Evolutionary conservation across 2,797 vertebrate genomes (phyloP).

Genomic region (Pagetopsis macropterus): DNA sequence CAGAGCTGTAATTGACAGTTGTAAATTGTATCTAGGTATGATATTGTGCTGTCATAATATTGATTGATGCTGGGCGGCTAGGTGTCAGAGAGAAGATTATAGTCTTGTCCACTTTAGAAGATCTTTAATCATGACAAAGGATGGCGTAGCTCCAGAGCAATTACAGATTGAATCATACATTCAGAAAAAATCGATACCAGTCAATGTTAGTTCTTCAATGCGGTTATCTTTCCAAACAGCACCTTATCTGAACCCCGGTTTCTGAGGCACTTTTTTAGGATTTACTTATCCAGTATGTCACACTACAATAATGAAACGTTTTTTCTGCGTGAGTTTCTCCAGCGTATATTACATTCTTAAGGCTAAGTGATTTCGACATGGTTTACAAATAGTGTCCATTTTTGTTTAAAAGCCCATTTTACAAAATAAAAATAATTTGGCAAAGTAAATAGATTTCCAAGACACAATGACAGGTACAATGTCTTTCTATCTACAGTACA

Average conservation of each 20-base stretch:
- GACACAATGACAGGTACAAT: neutral
- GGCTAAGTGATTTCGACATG: slow-evolving; percentile 20
- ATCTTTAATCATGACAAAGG: slow-evolving; percentile 34
- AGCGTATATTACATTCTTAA: slow-evolving; percentile 11
- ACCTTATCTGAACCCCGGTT: neutral
- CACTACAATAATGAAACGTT: neutral
- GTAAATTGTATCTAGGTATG: neutral
- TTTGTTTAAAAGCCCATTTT: slow-evolving; percentile 29
- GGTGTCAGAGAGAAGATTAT: slow-evolving; percentile 13
- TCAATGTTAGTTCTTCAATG: slow-evolving; percentile 1
- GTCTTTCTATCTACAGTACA: neutral
- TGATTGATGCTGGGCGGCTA: slow-evolving; percentile 14
- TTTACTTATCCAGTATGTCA: neutral
- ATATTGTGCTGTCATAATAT: slow-evolving; percentile 14
- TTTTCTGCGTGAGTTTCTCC: neutral
- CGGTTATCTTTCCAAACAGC: slow-evolving; percentile 6
- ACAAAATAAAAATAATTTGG: slow-evolving; percentile 19
- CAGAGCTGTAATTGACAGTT: slow-evolving; percentile 9
- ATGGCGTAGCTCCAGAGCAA: slow-evolving; percentile 4
- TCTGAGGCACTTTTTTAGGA: neutral
- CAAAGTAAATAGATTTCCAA: slow-evolving; percentile 5
- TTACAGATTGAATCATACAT: slow-evolving; percentile 27
- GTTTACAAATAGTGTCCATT: slow-evolving; percentile 27
- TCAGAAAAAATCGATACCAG: slow-evolving; percentile 32
- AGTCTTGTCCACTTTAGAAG: slow-evolving; percentile 25